Conservation (phyloP, 2,888 invertebrate genomes). For the Parnassius mnemosyne region DNA sequence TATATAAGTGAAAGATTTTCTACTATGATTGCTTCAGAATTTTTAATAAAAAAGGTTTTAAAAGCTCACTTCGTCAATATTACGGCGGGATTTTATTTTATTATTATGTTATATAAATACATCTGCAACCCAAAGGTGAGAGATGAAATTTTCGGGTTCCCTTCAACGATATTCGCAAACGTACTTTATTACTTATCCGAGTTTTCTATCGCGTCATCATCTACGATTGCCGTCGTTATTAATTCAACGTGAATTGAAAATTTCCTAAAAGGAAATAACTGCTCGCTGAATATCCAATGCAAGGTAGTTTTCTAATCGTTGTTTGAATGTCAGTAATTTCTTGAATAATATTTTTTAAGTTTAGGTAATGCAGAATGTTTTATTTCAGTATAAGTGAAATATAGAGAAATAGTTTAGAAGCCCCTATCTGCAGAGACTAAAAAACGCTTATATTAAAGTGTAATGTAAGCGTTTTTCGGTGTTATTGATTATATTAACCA, state of each 20-base stretch:
- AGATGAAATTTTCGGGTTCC: slow-evolving; percentile 13
- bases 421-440: too few species aligned
- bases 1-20: too few species aligned
- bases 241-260: slow-evolving; percentile 38
- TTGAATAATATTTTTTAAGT: slow-evolving; percentile 13
- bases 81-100: not conserved
- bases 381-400: too few species aligned
- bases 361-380: too few species aligned
- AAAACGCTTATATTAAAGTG: too few species aligned
- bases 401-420: too few species aligned
- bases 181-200: slow-evolving; percentile 31
- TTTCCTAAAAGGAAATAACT: slow-evolving; percentile 34
- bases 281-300: slow-evolving; percentile 31
- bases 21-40: too few species aligned
- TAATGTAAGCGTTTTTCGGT: too few species aligned
- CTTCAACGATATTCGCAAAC: slow-evolving; percentile 26
- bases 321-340: slow-evolving; percentile 18
- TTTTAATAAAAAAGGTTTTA: too few species aligned
- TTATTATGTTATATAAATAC: slow-evolving; percentile 2
- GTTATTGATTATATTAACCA: too few species aligned
- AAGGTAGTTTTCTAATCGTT: slow-evolving; percentile 28
- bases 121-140: slow-evolving; percentile 4
- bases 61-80: too few species aligned
- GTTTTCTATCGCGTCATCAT: slow-evolving; percentile 43
- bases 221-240: slow-evolving; percentile 41